These are phyloP conservation scores for Anadara kagoshimensis DNA, from an alignment of 1,140 invertebrate species.

Conservation along the genomic window DNA sequence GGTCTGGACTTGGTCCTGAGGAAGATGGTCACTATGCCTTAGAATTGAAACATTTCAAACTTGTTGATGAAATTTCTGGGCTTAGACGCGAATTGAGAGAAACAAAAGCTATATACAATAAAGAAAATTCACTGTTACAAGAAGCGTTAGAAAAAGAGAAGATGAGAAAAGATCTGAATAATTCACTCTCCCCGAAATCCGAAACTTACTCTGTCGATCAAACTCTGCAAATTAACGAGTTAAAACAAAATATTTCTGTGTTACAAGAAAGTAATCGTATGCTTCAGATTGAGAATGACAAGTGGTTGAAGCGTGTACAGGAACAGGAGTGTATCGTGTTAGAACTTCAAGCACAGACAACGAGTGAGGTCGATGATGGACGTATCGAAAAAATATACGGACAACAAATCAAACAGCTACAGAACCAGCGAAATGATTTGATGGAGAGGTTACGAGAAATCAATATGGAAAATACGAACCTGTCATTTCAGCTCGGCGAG, in stretches of 20 bases:
- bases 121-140: constrained; percentile 60
- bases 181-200: too few relatives aligned
- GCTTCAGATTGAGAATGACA: constrained; percentile 57
- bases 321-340: constrained; percentile 62
- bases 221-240: too few relatives aligned
- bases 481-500: constrained; percentile 47
- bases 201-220: too few relatives aligned
- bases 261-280: constrained; percentile 57
- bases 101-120: constrained; percentile 62
- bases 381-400: constrained; percentile 49
- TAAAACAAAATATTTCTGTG: constrained; percentile 46
- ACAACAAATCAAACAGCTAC: constrained; percentile 60
- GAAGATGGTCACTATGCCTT: constrained; percentile 40
- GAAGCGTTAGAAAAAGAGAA: constrained; percentile 59
- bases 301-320: constrained; percentile 49
- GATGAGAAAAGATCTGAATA: constrained; percentile 14
- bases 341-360: constrained; percentile 42
- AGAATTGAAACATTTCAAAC: constrained; percentile 51
- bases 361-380: constrained; percentile 12
- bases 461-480: constrained; percentile 33
- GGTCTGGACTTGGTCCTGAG: constrained; percentile 29
- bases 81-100: constrained; percentile 56
- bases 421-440: constrained; percentile 64
- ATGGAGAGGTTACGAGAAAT: constrained; percentile 52
- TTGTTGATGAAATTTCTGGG: constrained; percentile 58